Base-by-base conservation (phyloP, 2,888 invertebrate species). In the Mycalesis mineus region DNA sequence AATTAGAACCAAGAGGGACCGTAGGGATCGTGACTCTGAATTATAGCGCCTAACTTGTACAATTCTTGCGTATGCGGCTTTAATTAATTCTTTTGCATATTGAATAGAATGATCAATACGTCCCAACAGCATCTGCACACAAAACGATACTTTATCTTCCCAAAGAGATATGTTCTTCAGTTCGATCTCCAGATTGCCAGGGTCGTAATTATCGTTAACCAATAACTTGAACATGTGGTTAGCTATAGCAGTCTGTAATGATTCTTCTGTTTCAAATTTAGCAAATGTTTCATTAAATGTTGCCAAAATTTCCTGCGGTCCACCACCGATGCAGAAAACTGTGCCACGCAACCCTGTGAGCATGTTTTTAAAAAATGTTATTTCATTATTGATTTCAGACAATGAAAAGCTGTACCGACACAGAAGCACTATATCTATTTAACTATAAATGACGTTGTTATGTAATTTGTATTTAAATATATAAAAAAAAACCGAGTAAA, bases 391-490 rank as follows among this genome's bases (percentile, higher is more conserved):
- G n/a, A n/a, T n/a, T n/a, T n/a, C n/a, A n/a, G n/a, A n/a, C n/a
- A n/a, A n/a, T 56, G n/a, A n/a, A n/a, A n/a, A n/a, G n/a, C n/a
- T n/a, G n/a, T n/a, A n/a, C n/a, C n/a, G n/a, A n/a, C 63, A 1
- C 85, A 84, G 9, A 83, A 42, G 52, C 78, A 82, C 60, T 72
- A 85, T 2, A 85, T 70, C 0, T 77, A 80, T 3, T 84, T 84
- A 1, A 60, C 71, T 6, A 74, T 55, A 57, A 80, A 83, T 73
- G 62, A 0, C 54, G 59, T 9, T 60, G 14, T 39, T 13, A 47
- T 48, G 37, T 29, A 15, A 13, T 29, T 33, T 33, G 7, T 6
- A 33, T 33, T 33, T 9, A 9, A 7, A 33, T 33, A 29, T 29
- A 29, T 29, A 29, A 29, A 4, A 29, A 29, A 29, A 29, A 29